Conservation (phyloP, 2,113 vertebrate genomes). For the Columba janthina region DNA sequence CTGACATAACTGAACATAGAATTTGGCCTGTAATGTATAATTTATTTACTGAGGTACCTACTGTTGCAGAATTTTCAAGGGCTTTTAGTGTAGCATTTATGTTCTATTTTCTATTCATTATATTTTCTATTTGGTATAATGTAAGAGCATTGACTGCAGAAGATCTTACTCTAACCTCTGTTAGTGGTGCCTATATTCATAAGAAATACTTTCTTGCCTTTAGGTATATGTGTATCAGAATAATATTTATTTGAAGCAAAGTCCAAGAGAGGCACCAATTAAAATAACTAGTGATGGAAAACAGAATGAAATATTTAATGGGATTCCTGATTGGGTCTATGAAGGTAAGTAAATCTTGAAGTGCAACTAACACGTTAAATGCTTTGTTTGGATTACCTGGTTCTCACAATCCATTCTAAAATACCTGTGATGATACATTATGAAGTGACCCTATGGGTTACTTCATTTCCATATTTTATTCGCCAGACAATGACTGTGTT, state of each 20-base stretch:
- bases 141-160: not conserved
- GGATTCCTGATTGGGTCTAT: conserved; percentile 96
- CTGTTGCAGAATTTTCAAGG: not conserved
- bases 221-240: conserved; percentile 90
- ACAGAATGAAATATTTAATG: conserved; percentile 91
- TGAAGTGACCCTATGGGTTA: not conserved
- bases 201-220: not conserved
- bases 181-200: not conserved
- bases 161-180: not conserved
- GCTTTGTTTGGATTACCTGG: not conserved
- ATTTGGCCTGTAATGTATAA: not conserved
- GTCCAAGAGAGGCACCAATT: conserved; percentile 73
- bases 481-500: not conserved
- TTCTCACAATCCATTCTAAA: not conserved
- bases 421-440: not conserved
- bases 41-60: not conserved
- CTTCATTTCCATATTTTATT: not conserved
- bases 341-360: conserved; percentile 82
- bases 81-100: not conserved
- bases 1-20: not conserved
- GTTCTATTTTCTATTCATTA: not conserved
- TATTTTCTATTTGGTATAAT: not conserved
- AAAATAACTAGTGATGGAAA: conserved; percentile 87
- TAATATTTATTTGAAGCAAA: conserved; percentile 86
- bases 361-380: not conserved